A percentile compares a stretch with the other conserved stretches of the same genome.
These are phyloP conservation scores for Lepisosteus osseus DNA, from an alignment of 2,113 vertebrate genomes.

Conservation along the genomic window DNA sequence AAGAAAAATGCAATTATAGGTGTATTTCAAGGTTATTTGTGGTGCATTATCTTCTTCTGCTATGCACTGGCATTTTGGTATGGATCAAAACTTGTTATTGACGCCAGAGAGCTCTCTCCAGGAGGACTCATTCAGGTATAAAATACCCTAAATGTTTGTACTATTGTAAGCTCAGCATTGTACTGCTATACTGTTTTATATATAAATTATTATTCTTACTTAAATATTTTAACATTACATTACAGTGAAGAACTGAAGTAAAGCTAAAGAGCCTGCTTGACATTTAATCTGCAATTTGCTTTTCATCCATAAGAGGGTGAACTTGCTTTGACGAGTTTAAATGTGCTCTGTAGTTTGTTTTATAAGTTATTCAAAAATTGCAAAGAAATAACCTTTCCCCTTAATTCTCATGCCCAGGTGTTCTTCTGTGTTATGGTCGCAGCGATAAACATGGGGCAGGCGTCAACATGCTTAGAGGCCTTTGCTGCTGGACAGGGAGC, in stretches of 20 bases:
- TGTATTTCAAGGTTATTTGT: slow-evolving; percentile 66
- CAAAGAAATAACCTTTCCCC: too few relatives aligned
- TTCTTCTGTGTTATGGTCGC: slow-evolving; percentile 69
- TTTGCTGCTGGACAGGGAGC: slow-evolving; percentile 68
- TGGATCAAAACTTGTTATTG: slow-evolving; percentile 65
- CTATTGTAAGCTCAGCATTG: too few relatives aligned
- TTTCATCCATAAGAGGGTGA: too few relatives aligned
- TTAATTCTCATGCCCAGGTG: slow-evolving; percentile 45
- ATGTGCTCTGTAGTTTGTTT: too few relatives aligned
- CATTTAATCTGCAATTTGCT: too few relatives aligned
- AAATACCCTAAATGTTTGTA: neutral
- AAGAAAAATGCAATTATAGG: slow-evolving; percentile 62
- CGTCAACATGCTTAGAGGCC: slow-evolving; percentile 65
- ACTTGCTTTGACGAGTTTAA: too few relatives aligned
- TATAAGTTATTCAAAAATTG: too few relatives aligned
- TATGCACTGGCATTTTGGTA: slow-evolving; percentile 71
- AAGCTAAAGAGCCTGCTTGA: too few relatives aligned
- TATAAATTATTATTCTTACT: too few relatives aligned
- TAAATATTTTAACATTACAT: too few relatives aligned
- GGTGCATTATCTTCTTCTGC: slow-evolving; percentile 68
- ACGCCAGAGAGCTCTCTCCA: slow-evolving; percentile 62
- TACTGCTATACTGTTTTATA: too few relatives aligned
- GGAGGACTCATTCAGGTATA: slow-evolving; percentile 65
- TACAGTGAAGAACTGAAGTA: too few relatives aligned
- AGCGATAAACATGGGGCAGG: slow-evolving; percentile 65